Base-by-base conservation (phyloP, 2,888 invertebrate species). In the Ochropleura plecta region DNA sequence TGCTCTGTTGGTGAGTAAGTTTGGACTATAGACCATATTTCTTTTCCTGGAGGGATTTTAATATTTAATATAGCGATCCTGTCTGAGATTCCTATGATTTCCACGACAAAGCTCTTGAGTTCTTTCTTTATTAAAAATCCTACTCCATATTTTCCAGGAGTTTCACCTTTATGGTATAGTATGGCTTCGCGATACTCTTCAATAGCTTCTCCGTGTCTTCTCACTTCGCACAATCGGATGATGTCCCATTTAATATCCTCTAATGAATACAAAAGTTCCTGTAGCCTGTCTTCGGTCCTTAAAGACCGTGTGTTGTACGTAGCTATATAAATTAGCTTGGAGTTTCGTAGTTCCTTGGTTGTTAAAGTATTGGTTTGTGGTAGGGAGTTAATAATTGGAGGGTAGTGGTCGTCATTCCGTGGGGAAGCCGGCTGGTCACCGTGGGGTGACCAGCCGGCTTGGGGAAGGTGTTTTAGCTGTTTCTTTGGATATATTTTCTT, bases 201-300 rank as follows among this genome's bases (percentile, higher is more conserved):
- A 20, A 68, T 68, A 16, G 55, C 57, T 68, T 68, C 67, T 10
- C 57, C 67, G 16, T 55, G n/a, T 67, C 67, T 67, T 67, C 44
- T 67, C n/a, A 67, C 67, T 67, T 67, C 53, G 67, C 67, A 55
- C 8, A 67, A 55, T 7, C 67, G 55, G 42, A 67, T 67, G 14
- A 66, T 66, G 12, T 53, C 66, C 53, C 66, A 66, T 3, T 66
- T 66, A 16, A 64, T 64, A 18, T 40, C 40, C 51, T 18, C 0
- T 5, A 40, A 3, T 5, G 65, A 65, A 40, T 65, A 65, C 51
- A 65, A 10, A 40, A 65, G 51, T 18, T 65, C 65, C 40, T 65
- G 65, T 65, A 65, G 10, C 40, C 65, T 65, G 18, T 65, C 65
- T 51, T 65, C 65, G 2, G 65, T 65, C 40, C 65, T 65, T 40